Evolutionary conservation across 2,113 vertebrate species (phyloP), one percentile per base, ranked within the genome.

Genomic region (Pachycephala philippinensis): DNA sequence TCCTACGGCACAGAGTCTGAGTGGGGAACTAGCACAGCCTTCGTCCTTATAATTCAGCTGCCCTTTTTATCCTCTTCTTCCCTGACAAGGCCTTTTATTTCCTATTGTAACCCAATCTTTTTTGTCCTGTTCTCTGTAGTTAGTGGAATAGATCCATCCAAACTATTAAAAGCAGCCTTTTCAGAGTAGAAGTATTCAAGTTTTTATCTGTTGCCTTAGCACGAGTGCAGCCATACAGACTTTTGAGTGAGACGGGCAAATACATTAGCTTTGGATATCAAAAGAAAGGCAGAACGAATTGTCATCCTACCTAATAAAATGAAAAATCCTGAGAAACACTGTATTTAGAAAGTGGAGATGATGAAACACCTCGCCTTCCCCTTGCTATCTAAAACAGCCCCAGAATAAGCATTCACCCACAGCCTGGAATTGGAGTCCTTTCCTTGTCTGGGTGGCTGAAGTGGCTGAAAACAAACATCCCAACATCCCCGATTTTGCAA

Each of bases 171-270:
- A 86, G 59, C 26, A 77, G 78, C 23, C 44, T 95, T 86, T 85
- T 83, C 91, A 77, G 40, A 57, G 35, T 4, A 59, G 37, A 93
- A 89, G 14, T 79, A 72, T 86, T 95, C 53, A 77, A 53, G 30
- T 52, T 89, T 80, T 89, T 87, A 54, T 86, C 69, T 89, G 19
- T 54, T 87, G 31, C 52, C 24, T 56, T 84, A 93, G 74, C 72
- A 84, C 5, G 21, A 91, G 39, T 35, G 47, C 61, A 75, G 44
- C 19, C 37, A 44, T 35, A 66, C 28, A 66, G 70, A 52, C 44
- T 89, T 64, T 35, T 59, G 78, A 95, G 57, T 65, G 45, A 93
- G 64, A 94, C 83, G 61, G 81, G 84, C 89, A 97, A 95, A 93
- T 60, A 42, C 19, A 83, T 85, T 79, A 76, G 31, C 45, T 91